These are phyloP conservation scores for Cervus canadensis DNA, from an alignment of 2,113 vertebrate genomes.

Conservation along the genomic window DNA sequence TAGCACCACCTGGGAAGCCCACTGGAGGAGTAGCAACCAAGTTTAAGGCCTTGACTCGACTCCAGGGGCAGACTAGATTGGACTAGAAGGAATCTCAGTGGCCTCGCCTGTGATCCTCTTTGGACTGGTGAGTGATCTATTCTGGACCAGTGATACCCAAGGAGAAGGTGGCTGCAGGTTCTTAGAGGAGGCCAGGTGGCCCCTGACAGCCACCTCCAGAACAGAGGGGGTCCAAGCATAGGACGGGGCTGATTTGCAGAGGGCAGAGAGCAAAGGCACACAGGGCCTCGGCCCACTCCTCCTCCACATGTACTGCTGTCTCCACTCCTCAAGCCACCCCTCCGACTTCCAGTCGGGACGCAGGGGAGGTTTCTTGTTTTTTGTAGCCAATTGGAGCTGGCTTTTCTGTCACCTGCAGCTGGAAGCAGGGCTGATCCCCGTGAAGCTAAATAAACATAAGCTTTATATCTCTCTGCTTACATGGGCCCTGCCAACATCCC, in stretches of 20 bases:
- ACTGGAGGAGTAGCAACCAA: not conserved
- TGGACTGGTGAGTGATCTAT: not conserved
- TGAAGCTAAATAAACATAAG: not conserved
- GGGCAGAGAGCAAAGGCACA: not conserved
- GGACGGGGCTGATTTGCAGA: not conserved
- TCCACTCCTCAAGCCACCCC: not conserved
- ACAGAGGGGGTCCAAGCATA: not conserved
- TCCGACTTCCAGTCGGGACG: not conserved
- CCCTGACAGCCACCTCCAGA: not conserved
- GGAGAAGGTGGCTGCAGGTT: not conserved
- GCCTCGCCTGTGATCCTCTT: not conserved
- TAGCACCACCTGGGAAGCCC: not conserved
- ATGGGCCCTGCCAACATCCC: rapidly evolving
- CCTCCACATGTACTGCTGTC: rapidly evolving
- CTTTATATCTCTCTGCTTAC: not conserved
- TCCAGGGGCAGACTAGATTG: not conserved
- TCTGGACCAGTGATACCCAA: too few relatives aligned
- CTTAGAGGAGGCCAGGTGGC: not conserved
- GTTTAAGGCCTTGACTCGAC: not conserved
- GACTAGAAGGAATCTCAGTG: not conserved
- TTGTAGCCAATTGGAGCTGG: not conserved
- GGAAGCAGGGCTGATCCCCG: not conserved
- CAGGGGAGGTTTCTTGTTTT: not conserved
- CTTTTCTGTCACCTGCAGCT: not conserved
- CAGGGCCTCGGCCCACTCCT: not conserved